phyloP scores from a whole-genome alignment of 2,113 vertebrate species.

The Pholis gunnellus region DNA sequence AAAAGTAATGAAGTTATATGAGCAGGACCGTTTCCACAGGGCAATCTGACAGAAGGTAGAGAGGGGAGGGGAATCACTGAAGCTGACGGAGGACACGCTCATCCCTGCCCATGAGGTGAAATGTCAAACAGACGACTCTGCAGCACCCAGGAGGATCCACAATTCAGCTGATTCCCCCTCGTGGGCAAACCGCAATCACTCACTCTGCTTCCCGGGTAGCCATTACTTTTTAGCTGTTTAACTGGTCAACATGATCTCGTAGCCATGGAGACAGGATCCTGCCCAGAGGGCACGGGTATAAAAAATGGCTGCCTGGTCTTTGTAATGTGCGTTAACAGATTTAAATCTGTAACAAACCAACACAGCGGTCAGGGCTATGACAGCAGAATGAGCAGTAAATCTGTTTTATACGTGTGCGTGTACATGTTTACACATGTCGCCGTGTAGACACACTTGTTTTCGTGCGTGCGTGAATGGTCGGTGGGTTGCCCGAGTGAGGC shows the following conservation, averaged over 20 bases:
- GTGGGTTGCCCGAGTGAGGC: slow-evolving; percentile 67
- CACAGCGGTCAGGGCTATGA: slow-evolving; percentile 6
- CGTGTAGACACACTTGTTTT: slow-evolving; percentile 59
- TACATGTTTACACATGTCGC: slow-evolving; percentile 22
- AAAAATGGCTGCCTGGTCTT: slow-evolving; percentile 51
- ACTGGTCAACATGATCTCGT: slow-evolving; percentile 66
- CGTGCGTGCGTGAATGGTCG: slow-evolving; percentile 26
- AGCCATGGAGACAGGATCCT: slow-evolving; percentile 68
- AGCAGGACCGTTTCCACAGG: slow-evolving; percentile 77
- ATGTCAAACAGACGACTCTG: slow-evolving; percentile 68
- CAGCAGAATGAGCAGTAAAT: slow-evolving; percentile 8
- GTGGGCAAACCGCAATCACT: slow-evolving; percentile 61
- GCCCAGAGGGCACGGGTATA: slow-evolving; percentile 47
- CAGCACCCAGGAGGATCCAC: slow-evolving; percentile 42
- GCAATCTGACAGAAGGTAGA: slow-evolving; percentile 68
- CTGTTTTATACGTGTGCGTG: slow-evolving; percentile 3
- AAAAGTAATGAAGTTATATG: slow-evolving; percentile 87
- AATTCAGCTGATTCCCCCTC: slow-evolving; percentile 40
- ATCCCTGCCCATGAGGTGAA: slow-evolving; percentile 63
- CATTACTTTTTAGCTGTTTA: slow-evolving; percentile 66
- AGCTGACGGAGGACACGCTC: slow-evolving; percentile 32
- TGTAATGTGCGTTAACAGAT: slow-evolving; percentile 58
- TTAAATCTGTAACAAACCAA: slow-evolving; percentile 12
- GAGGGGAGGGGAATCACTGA: slow-evolving; percentile 18
- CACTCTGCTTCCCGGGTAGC: slow-evolving; percentile 54